Percentiles rank a stretch among this genome's conserved stretches.
These are phyloP conservation scores for Miichthys miiuy DNA, from an alignment of 2,797 vertebrate genomes.

Conservation along the genomic window DNA sequence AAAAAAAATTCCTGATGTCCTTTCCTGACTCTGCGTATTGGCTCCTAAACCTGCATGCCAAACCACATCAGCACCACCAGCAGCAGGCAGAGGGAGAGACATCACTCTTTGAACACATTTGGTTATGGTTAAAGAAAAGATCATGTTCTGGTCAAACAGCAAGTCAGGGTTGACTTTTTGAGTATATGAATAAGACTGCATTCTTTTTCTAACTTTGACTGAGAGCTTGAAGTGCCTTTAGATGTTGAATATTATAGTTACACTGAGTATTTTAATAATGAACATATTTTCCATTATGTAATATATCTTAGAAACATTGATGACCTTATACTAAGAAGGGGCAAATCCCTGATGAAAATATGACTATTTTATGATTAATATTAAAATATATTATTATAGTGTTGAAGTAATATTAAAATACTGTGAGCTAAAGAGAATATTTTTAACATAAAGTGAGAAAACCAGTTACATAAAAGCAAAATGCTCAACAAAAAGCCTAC, in stretches of 20 bases:
- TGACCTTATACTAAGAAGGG: background rate
- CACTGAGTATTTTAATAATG: no score
- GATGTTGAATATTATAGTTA: no score
- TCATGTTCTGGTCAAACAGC: background rate
- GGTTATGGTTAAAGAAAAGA: background rate
- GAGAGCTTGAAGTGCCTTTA: background rate
- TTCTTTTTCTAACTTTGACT: background rate
- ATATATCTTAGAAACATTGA: background rate
- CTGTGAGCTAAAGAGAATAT: background rate
- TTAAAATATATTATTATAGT: no score
- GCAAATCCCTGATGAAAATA: background rate
- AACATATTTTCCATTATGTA: background rate
- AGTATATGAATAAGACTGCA: background rate
- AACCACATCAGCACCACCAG: background rate
- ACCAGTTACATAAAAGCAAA: background rate
- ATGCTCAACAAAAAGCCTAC: constrained; percentile 3
- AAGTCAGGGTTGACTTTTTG: background rate
- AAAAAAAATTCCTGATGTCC: background rate
- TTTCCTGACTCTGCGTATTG: background rate
- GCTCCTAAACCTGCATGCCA: background rate
- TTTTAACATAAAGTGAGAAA: background rate
- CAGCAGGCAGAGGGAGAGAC: background rate
- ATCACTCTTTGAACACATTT: background rate
- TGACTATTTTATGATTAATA: no score
- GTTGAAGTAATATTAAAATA: no score